phyloP scores from a whole-genome alignment of 2,888 invertebrate species.

The Athalia circularis region DNA sequence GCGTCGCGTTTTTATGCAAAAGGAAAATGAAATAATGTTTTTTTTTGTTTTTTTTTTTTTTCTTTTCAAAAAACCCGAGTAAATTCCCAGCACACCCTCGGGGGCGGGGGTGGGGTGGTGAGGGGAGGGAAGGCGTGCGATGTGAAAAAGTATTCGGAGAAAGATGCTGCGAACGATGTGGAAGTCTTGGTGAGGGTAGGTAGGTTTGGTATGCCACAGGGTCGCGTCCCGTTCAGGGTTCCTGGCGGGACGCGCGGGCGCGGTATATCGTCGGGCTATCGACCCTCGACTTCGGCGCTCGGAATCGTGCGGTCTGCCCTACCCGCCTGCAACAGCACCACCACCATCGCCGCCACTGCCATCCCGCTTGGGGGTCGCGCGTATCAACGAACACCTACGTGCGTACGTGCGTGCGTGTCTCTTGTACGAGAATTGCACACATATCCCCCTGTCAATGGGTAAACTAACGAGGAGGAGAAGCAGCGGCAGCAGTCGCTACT shows the following conservation, averaged over 20 bases:
- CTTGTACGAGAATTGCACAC: background rate
- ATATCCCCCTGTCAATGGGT: background rate
- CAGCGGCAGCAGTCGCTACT: no score
- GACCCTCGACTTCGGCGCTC: conserved; percentile 59
- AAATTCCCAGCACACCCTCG: no score
- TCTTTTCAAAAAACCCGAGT: no score
- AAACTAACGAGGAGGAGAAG: no score
- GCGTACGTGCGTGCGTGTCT: conserved; percentile 35
- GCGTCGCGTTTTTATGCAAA: no score
- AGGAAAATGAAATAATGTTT: no score
- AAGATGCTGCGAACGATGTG: conserved; percentile 20
- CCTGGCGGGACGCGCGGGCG: conserved; percentile 63
- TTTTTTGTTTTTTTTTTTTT: no score
- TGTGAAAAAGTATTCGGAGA: no score
- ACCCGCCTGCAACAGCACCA: conserved; percentile 35
- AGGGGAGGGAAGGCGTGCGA: background rate
- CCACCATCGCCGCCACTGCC: background rate
- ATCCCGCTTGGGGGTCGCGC: background rate
- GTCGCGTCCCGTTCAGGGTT: conserved; percentile 30
- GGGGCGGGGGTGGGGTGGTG: background rate
- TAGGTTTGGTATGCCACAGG: conserved; percentile 38
- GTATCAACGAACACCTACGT: background rate
- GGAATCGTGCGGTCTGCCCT: conserved; percentile 43
- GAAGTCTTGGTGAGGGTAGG: background rate
- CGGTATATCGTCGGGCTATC: conserved; percentile 65